Evolutionary conservation across 2,797 vertebrate genomes (phyloP).

Genomic region (Podargus strigoides): DNA sequence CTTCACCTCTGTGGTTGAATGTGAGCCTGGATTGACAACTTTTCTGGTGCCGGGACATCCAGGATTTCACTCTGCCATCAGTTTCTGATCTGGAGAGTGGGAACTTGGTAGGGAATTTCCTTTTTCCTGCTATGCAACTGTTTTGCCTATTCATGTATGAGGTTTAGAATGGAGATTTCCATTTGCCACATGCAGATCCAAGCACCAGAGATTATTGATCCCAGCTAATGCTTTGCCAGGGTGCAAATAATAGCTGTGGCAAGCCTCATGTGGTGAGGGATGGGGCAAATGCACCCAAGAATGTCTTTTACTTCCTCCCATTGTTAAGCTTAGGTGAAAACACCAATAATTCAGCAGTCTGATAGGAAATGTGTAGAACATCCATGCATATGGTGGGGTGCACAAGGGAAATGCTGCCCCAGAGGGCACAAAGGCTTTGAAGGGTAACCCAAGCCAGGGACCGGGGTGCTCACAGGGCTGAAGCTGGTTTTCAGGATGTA

Average conservation of each 20-base stretch:
- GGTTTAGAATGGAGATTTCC: not conserved
- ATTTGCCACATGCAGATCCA: not conserved
- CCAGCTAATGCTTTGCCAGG: not conserved
- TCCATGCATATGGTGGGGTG: rapidly evolving
- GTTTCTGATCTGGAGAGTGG: not conserved
- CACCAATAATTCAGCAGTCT: not conserved
- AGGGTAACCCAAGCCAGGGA: not conserved
- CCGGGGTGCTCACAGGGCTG: not conserved
- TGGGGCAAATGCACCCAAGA: not conserved
- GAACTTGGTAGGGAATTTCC: not conserved
- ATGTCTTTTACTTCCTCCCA: not conserved
- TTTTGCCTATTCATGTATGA: not conserved
- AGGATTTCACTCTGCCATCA: not conserved
- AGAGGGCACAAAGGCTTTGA: not conserved
- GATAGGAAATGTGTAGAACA: not conserved
- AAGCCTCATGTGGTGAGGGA: not conserved
- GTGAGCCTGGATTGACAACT: not conserved
- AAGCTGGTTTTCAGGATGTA: not conserved
- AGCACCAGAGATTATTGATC: not conserved
- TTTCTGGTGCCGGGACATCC: not conserved
- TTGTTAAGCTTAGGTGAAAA: not conserved
- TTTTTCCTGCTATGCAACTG: not conserved
- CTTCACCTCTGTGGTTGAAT: not conserved
- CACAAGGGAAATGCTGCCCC: rapidly evolving
- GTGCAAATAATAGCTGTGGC: not conserved